These are phyloP conservation scores for Antennarius maculatus DNA, from an alignment of 2,797 vertebrate genomes.

Conservation along the genomic window DNA sequence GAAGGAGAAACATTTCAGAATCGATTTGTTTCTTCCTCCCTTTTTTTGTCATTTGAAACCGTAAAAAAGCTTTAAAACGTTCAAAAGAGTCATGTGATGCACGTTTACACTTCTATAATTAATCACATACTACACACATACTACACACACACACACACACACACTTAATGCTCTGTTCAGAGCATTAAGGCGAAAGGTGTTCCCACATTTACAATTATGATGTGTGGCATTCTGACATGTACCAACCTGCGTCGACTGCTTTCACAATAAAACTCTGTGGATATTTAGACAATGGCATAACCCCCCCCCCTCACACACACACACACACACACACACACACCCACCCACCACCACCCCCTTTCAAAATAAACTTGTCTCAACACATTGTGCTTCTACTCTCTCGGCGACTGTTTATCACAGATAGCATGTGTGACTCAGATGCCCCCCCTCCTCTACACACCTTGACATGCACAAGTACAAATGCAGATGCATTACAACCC, in stretches of 20 bases:
- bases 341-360: no score
- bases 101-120: conserved; percentile 10
- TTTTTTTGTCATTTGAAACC: background rate
- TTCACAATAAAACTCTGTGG: conserved; percentile 47
- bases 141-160: no score
- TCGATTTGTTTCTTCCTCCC: background rate
- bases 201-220: conserved; percentile 60
- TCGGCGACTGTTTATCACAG: conserved; percentile 42
- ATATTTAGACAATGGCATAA: conserved; percentile 65
- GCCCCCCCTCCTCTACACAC: background rate
- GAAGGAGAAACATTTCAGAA: background rate
- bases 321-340: no score
- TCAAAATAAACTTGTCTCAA: conserved; percentile 67
- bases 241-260: conserved; percentile 42
- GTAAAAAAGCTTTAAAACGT: conserved; percentile 7
- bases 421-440: conserved; percentile 58
- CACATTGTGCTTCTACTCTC: conserved; percentile 60
- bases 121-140: background rate
- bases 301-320: no score
- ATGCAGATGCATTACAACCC: background rate
- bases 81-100: conserved; percentile 1
- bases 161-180: background rate
- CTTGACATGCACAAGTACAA: background rate
- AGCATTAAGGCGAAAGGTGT: conserved; percentile 38
- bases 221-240: conserved; percentile 43